Evolutionary conservation across 2,113 vertebrate species (phyloP), one percentile per base, ranked within the genome.

Genomic region (Calidris pugnax): DNA sequence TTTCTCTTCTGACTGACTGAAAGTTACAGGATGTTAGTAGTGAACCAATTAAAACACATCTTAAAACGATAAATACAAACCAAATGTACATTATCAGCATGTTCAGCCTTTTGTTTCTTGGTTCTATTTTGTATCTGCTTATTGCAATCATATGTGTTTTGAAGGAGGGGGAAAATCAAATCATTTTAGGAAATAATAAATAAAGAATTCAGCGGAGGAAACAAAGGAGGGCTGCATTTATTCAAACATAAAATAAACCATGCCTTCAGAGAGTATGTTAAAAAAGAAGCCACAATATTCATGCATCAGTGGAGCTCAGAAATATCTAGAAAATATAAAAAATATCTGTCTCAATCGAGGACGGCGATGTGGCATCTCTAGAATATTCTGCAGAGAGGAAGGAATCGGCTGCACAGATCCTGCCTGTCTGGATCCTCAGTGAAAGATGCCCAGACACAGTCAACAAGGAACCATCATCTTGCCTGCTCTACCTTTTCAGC

Each of bases 1-100:
- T 97, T 97, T 96, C 90, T 93, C 82, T 79, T 87, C 71, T 85
- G 94, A 96, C 90, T 53, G 89, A 75, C 95, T 87, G 95, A 24
- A 71, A 96, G 91, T 89, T 96, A 94, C 96, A 96, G 97, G 96
- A 97, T 96, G 96, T 97, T 97, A 95, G 96, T 96, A 96, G 95
- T 96, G 95, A 97, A 97, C 95, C 97, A 97, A 96, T 97, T 97
- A 97, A 97, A 97, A 96, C 92, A 96, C 97, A 96, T 97, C 96
- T 96, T 97, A 97, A 96, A 96, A 92, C 41, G 68, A 96, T 90
- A 97, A 97, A 96, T 96, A 97, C 91, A 89, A 97, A 97, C 97
- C 97, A 97, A 97, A 97, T 97, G 96, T 97, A 97, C 95, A 96
- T 97, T 96, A 97, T 95, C 97, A 76, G 96, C 95, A 93, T 97